Evolutionary conservation across 2,797 vertebrate species (phyloP).

Genomic region (Crypturellus tataupa): DNA sequence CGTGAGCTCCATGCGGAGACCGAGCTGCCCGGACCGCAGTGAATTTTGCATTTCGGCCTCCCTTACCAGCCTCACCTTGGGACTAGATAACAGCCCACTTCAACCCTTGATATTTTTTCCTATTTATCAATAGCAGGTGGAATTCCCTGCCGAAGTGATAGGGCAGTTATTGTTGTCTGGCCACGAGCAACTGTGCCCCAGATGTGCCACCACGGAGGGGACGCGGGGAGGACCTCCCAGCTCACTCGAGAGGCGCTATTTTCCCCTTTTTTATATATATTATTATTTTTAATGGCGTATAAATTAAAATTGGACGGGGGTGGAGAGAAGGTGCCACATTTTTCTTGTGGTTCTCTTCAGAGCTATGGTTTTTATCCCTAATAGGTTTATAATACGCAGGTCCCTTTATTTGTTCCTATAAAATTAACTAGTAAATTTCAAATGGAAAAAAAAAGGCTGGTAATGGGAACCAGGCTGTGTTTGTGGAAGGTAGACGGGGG

Average conservation of each 20-base stretch:
- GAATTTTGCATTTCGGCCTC: neutral
- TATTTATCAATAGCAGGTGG: neutral
- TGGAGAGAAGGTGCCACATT: slow-evolving; percentile 49
- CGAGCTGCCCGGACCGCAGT: neutral
- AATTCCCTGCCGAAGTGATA: neutral
- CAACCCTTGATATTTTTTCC: rapidly evolving
- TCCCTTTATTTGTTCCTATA: slow-evolving; percentile 68
- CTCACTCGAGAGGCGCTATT: neutral
- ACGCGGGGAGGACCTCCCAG: slow-evolving; percentile 16
- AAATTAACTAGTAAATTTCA: slow-evolving; percentile 72
- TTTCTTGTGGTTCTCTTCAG: slow-evolving; percentile 1
- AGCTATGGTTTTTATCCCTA: slow-evolving; percentile 27
- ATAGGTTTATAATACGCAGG: slow-evolving; percentile 63
- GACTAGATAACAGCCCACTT: rapidly evolving
- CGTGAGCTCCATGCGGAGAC: neutral
- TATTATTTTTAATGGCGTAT: slow-evolving; percentile 27
- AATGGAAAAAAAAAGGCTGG: slow-evolving; percentile 49
- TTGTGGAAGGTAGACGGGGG: slow-evolving; percentile 2
- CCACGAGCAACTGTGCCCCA: neutral
- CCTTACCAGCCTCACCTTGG: neutral
- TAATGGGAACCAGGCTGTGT: slow-evolving; percentile 54
- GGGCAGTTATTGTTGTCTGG: rapidly evolving
- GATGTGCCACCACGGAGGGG: neutral
- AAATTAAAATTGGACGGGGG: slow-evolving; percentile 50
- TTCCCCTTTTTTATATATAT: neutral